Evolutionary conservation across 2,797 vertebrate species (phyloP), one percentile per base, ranked within the genome.

Genomic region (Prionace glauca): DNA sequence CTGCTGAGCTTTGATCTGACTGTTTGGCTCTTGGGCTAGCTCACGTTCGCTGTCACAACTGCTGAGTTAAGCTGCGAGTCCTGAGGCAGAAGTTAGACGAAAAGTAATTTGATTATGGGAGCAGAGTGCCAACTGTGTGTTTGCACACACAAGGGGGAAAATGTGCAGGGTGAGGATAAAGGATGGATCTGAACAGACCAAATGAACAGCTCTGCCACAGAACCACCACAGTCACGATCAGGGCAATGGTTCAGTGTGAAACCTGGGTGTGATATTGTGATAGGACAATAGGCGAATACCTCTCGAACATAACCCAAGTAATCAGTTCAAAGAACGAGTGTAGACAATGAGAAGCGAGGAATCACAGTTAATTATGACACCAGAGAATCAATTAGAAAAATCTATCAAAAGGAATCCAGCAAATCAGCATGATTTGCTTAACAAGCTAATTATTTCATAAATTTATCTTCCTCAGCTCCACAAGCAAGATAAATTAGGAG

Each of bases 361-460:
- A 3, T 1, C 9, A 2, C 62, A 36, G 90, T n/a, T 41, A 36
- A 92, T 92, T 32, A 95, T 60, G 22, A 32, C 72, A 86, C 72
- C 50, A 50, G 62, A 22, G n/a, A 60, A 81, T 95, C 36, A 95
- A 60, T 86, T n/a, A 95, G 36, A 74, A 95, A 95, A 29, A 22
- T 84, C 1, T 77, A n/a, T 79, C 56, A 67, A 95, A 60, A 79
- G 20, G 81, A 36, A 60, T 60, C 56, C 65, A 20, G 56, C 94
- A 50, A 95, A 95, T 95, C 50, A 86, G 81, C 2, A 79, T 26
- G 50, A 67, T 81, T 95, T 81, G 24, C 81, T 41, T 11, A 29
- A 29, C 29, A 95, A 95, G 26, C 81, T 65, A 77, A 86, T 79
- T 77, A 95, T 36, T 77, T 67, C 18, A 81, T 95, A 69, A 77